phyloP scores from a whole-genome alignment of 2,113 vertebrate species.

The Podarcis raffonei region DNA sequence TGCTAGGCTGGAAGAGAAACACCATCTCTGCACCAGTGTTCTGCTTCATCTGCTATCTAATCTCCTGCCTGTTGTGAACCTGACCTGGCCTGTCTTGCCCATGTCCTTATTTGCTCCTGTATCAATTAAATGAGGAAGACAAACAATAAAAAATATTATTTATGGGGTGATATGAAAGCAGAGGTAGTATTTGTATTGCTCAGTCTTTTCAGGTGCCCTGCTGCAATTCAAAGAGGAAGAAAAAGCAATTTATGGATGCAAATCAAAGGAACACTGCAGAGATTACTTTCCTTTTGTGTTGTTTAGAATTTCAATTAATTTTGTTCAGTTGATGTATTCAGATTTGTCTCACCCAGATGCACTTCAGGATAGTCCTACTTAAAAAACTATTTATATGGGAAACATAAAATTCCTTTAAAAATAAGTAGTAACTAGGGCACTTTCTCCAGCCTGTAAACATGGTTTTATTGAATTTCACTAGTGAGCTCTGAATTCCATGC shows the following conservation, averaged over 20 bases:
- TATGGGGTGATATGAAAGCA: not conserved
- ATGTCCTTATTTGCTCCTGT: no score
- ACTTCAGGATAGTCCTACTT: not conserved
- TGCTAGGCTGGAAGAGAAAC: no score
- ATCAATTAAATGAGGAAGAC: not conserved
- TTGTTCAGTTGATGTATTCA: not conserved
- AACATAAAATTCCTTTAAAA: not conserved
- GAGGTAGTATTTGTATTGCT: not conserved
- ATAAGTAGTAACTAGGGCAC: not conserved
- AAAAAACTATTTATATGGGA: not conserved
- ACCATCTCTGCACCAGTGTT: no score
- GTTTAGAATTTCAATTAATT: not conserved
- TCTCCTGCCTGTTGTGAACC: no score
- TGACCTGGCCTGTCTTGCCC: no score
- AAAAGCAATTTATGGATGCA: constrained; percentile 11
- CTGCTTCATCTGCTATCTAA: no score
- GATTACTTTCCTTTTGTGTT: constrained; percentile 7
- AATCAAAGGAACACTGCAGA: not conserved
- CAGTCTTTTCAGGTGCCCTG: not conserved
- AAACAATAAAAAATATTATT: not conserved
- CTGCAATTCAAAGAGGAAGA: not conserved
- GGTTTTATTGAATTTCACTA: not conserved
- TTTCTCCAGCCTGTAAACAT: not conserved
- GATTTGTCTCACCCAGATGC: not conserved
- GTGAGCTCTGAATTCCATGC: not conserved